Evolutionary conservation across 2,888 invertebrate genomes (phyloP), one percentile per base, ranked within the genome.

Genomic region (Drosophila sordidula): DNA sequence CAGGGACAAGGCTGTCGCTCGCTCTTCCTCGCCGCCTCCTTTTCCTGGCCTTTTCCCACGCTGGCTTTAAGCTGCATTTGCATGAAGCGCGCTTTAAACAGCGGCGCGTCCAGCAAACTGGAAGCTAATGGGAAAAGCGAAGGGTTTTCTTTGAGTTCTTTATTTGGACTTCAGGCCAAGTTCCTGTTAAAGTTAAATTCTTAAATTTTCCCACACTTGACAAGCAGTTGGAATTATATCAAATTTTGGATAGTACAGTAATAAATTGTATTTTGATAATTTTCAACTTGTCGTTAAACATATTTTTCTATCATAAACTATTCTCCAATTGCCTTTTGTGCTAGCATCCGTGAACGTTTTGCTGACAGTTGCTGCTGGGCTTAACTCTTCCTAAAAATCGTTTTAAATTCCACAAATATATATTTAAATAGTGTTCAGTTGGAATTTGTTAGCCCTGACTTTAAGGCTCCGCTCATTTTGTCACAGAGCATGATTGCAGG

Each of bases 1-100:
- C 89, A 89, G 89, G 80, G 70, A 70, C 84, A 87, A 80, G 73
- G 79, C 74, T 58, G 39, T 38, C 45, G 46, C 65, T 57, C 41
- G 9, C 41, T 12, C 25, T 29, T 14, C 32, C 6, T 14, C 46
- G 36, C 44, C n/a, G 32, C 29, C 6, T 38, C 29, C n/a, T 2
- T 18, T 14, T 9, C 22, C n/a, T 29, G 39, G 12, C 14, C 32
- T 9, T 25, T 22, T 49, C 49, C 4, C 16, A 29, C 32, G 8
- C 45, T 41, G 32, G 16, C 44, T 67, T 58, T 52, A 76, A 75
- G 67, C 68, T 49, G 49, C 70, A 74, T 74, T 74, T 70, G 74
- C 75, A 72, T 77, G 42, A 67, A 45, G 9, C 42, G 14, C 25
- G 32, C 16, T n/a, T 46, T 51, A 67, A 67, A 29, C 29, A 29